Base-by-base conservation (phyloP, 2,888 invertebrate species). In the Rambutsinella grinnellia region DNA sequence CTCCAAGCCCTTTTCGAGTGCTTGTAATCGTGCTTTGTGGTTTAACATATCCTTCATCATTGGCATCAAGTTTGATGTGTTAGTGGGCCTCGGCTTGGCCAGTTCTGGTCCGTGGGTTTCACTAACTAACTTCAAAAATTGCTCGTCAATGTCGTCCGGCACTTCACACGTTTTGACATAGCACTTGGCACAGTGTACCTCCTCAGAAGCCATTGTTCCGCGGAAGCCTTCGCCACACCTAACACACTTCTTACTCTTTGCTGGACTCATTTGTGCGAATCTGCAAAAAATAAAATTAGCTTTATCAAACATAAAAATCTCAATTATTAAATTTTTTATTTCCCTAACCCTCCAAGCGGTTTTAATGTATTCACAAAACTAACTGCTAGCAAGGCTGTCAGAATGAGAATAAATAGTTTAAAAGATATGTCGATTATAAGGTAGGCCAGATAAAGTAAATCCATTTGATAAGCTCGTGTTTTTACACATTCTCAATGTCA, bases 131-230 rank as follows among this genome's bases (percentile, higher is more conserved):
- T 65, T 49, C 15, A 67, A 23, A 60, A 76, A 76, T 15, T 69
- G 53, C 17, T 76, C 68, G 15, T 76, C 69, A 3, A 28, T 69
- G 24, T 69, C 63, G 0, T 63, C 69, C 5, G 68, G 68, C 17
- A 76, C 69, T 2, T 69, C 46, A 28, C 76, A 76, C 3, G 54
- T 46, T 3, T 47, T 51, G 36, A 76, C 76, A 36, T 47, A 56
- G 46, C 76, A 76, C 47, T 54, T 63, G 24, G 76, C 69, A 57
- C 76, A 76, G 17, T 26, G 36, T 27, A 53, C 27, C 23, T 76
- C 76, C 19, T 76, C 69, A 2, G 63, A 56, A 15, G 44, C 36
- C 5, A 27, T 19, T 0, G 76, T 69, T 3, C 76, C 69, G 3
- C 76, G 36, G 19, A 69, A 76, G 10, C 67, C 24, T 6, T 23